Evolutionary conservation across 1,140 invertebrate species (phyloP).

Genomic region (Drosophila arawakana): DNA sequence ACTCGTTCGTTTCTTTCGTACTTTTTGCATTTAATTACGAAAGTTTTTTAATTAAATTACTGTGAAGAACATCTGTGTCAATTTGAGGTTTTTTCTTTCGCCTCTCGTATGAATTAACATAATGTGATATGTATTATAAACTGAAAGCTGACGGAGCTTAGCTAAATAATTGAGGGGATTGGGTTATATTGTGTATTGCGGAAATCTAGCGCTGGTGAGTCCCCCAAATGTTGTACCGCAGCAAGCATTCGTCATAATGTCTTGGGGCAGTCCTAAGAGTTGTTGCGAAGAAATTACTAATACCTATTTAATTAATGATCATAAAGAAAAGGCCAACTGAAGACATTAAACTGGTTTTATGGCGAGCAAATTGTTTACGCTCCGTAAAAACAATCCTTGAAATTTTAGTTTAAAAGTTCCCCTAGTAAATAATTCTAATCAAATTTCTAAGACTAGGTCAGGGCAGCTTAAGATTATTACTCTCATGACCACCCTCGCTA

Average conservation of each 20-base stretch:
- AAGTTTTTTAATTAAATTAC: conserved; percentile 83
- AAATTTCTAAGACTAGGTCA: not conserved
- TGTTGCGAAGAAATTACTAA: not conserved
- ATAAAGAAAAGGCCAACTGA: no score
- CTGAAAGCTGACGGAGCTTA: not conserved
- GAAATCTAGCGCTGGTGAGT: conserved; percentile 18
- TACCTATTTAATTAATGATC: not conserved
- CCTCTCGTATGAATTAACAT: conserved; percentile 48
- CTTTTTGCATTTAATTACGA: conserved; percentile 78
- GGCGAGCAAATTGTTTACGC: no score
- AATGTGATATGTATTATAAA: conserved; percentile 39
- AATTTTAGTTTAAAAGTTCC: no score
- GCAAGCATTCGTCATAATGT: conserved; percentile 5
- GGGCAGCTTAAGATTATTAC: not conserved
- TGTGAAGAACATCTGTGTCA: conserved; percentile 78
- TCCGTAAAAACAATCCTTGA: no score
- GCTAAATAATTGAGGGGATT: not conserved
- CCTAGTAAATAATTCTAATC: no score
- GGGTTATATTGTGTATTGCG: not conserved
- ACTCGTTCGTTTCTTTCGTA: conserved; percentile 50
- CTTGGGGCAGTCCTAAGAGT: not conserved
- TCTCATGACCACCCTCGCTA: not conserved
- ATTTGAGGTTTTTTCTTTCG: conserved; percentile 55
- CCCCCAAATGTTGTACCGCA: conserved; percentile 5
- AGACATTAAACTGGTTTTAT: no score